A percentile compares a stretch with the other conserved stretches of the same genome.
Conservation (phyloP, 2,113 vertebrate genomes). For the Indri indri region DNA sequence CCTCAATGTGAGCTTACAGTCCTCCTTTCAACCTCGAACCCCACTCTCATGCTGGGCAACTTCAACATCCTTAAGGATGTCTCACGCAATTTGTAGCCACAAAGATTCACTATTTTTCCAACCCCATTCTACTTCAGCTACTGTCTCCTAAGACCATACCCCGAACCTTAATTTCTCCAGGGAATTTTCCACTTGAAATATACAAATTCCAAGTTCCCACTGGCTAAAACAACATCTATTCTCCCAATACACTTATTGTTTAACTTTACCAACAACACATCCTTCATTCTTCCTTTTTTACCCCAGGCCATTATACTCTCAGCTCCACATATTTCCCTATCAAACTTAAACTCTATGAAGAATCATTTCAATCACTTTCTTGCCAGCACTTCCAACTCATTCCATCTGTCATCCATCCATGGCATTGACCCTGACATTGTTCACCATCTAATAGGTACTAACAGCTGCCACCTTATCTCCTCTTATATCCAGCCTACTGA, state of each 20-base stretch:
- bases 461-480: background rate
- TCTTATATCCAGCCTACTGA: background rate
- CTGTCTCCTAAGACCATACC: background rate
- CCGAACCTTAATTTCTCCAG: background rate
- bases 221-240: background rate
- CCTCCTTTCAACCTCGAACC: background rate
- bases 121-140: background rate
- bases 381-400: background rate
- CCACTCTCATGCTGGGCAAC: background rate
- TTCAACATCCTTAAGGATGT: background rate
- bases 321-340: background rate
- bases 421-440: background rate
- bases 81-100: background rate
- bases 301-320: background rate
- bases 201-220: background rate
- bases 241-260: background rate
- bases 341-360: background rate
- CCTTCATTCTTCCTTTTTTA: background rate
- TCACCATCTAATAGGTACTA: background rate
- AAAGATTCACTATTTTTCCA: background rate
- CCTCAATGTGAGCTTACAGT: background rate
- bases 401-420: background rate
- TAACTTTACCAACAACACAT: background rate
- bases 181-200: background rate
- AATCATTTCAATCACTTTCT: conserved; percentile 9